Evolutionary conservation across 2,888 invertebrate species (phyloP), one percentile per base, ranked within the genome.

Genomic region (Nomada fabriciana): DNA sequence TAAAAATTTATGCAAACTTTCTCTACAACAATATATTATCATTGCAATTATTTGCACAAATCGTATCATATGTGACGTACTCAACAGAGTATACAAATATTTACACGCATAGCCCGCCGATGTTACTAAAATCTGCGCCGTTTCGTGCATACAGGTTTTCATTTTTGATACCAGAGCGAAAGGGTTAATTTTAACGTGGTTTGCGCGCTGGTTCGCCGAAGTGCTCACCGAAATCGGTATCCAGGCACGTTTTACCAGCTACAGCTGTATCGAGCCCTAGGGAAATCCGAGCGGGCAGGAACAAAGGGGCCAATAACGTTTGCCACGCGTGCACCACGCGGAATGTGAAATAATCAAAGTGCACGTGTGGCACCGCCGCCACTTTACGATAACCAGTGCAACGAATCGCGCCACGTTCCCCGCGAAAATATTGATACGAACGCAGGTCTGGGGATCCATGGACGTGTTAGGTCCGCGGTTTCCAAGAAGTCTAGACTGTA

Each of bases 301-400:
- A 80, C 72, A 80, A 82, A 76, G 80, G 69, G 73, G 72, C 36
- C 71, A 53, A 42, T 29, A 57, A 36, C 47, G 60, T 63, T 52
- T 71, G 78, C 76, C 61, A 67, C 50, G 73, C 68, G 76, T 55
- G 64, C 61, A 83, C 82, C 78, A 68, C 82, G 20, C 9, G 79
- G 85, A 87, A 86, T 83, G 82, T 79, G 81, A 77, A 84, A 85
- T 85, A 86, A 88, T 88, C 86, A 75, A 80, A 86, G 77, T 71
- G 76, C 73, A 75, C 77, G 71, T 70, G 77, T 68, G 53, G 61
- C 76, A 72, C 53, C 65, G 50, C 1, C 10, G 3, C 7, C 10
- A n/a, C 18, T 71, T 71, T 36, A 42, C 50, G 18, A n/a, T 52
- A 36, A 36, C 20, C 13, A 10, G 50, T 47, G 57, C 20, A 36